These are phyloP conservation scores for Nephrocerus scutellatus DNA, from an alignment of 2,888 invertebrate species.

Conservation along the genomic window DNA sequence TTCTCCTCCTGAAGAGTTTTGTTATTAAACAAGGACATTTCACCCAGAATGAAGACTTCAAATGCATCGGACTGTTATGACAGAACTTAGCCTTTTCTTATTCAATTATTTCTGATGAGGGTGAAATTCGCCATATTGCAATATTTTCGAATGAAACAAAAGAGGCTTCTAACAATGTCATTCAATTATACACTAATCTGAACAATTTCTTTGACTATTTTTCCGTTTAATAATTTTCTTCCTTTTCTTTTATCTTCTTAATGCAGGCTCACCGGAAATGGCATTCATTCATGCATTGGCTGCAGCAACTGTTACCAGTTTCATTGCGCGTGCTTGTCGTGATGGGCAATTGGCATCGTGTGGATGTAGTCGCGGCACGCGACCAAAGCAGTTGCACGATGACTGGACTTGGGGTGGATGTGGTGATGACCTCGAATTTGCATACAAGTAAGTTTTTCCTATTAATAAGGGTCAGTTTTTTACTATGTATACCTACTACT, in stretches of 20 bases:
- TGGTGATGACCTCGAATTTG: constrained; percentile 94
- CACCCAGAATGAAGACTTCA: too few species aligned
- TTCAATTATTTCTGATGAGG: too few species aligned
- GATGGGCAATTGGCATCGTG: constrained; percentile 86
- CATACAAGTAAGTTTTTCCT: constrained; percentile 83
- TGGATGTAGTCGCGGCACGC: constrained; percentile 74
- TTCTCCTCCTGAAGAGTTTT: too few species aligned
- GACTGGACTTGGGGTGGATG: constrained; percentile 99
- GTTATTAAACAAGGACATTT: too few species aligned
- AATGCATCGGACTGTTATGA: too few species aligned
- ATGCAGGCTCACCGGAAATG: constrained; percentile 72
- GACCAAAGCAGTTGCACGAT: constrained; percentile 75
- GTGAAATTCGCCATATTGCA: too few species aligned
- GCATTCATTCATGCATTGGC: constrained; percentile 88
- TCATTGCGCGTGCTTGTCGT: constrained; percentile 83
- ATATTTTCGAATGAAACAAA: too few species aligned
- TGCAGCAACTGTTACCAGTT: constrained; percentile 81
- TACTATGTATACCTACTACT: too few species aligned
- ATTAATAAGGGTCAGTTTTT: too few species aligned
- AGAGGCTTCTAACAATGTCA: too few species aligned
- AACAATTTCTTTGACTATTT: constrained; percentile 1
- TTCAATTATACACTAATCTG: too few species aligned
- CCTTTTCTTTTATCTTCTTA: constrained; percentile 7
- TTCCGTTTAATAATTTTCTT: constrained; percentile 7
- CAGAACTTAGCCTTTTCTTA: too few species aligned